Evolutionary conservation across 2,113 vertebrate species (phyloP).

Genomic region (Elanus axillaris): DNA sequence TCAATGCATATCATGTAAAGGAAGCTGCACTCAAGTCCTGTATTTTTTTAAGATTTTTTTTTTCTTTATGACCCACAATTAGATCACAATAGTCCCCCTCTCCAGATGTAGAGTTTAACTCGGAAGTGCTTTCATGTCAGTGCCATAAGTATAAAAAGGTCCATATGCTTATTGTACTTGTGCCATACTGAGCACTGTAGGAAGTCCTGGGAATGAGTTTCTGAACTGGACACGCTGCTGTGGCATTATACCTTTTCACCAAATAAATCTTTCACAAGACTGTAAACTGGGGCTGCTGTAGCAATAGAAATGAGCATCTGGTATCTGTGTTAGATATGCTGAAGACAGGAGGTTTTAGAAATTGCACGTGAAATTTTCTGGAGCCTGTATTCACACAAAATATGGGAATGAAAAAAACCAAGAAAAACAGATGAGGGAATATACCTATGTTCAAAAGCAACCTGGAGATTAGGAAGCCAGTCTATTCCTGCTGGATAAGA

Average conservation of each 20-base stretch:
- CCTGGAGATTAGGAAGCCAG: not conserved
- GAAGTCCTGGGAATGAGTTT: not conserved
- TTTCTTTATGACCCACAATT: not conserved
- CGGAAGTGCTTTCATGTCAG: not conserved
- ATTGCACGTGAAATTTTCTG: not conserved
- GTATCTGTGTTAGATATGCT: fast-evolving
- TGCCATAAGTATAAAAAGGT: not conserved
- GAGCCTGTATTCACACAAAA: not conserved
- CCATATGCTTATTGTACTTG: not conserved
- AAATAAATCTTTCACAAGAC: not conserved
- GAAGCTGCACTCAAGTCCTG: not conserved
- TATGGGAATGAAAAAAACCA: not conserved
- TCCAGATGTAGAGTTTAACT: not conserved
- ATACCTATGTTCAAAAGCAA: not conserved
- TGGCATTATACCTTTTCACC: not conserved
- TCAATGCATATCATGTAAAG: constrained; percentile 75
- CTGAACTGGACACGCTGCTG: not conserved
- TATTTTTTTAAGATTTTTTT: not conserved
- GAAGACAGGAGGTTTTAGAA: not conserved
- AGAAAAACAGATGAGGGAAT: not conserved
- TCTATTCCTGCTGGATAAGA: not conserved
- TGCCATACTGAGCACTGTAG: not conserved
- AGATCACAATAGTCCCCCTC: not conserved
- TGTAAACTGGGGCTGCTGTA: not conserved
- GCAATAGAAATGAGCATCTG: not conserved